Evolutionary conservation across 2,888 invertebrate genomes (phyloP), one percentile per base, ranked within the genome.

Genomic region (Xanthostigma xanthostigma): DNA sequence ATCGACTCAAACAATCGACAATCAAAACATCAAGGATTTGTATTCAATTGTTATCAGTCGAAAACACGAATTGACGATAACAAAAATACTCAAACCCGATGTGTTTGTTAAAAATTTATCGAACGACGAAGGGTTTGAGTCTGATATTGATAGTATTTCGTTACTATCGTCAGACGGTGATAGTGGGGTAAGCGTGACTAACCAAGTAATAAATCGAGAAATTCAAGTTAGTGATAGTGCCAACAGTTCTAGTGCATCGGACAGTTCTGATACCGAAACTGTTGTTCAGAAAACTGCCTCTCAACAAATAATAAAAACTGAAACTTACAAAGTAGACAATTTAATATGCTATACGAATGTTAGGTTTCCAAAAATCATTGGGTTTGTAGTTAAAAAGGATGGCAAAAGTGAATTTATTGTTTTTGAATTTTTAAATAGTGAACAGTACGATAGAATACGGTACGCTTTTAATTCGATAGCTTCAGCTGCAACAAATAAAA

Each of bases 61-160:
- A 12, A 48, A 48, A 37, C 11, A 43, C n/a, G 42, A 48, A 27
- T 37, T 48, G 35, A 48, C 37, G n/a, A 37, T 48, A 42, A 37
- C 56, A 11, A 56, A 55, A 38, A 38, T 34, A 38, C 44, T 3
- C 8, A 53, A 41, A n/a, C 36, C 40, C 6, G 34, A 36, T 47
- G 51, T 4, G 50, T 39, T 33, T 5, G 9, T 17, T 54, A 8
- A 46, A 54, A 10, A 37, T 4, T 27, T 48, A 13, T 36, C 48
- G n/a, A 38, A 35, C 3, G 70, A 70, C 53, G 70, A 71, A 55
- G 70, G 70, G n/a, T 70, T 71, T 59, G 70, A 71, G 58, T 69
- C 69, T 8, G 70, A 68, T 52, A 63, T 67, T 38, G 70, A 70
- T 53, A 67, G 60, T 45, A 55, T 66, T 11, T 67, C 67, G 3